Conservation (phyloP, 2,888 invertebrate species). For the Oxyteleia sp. region DNA sequence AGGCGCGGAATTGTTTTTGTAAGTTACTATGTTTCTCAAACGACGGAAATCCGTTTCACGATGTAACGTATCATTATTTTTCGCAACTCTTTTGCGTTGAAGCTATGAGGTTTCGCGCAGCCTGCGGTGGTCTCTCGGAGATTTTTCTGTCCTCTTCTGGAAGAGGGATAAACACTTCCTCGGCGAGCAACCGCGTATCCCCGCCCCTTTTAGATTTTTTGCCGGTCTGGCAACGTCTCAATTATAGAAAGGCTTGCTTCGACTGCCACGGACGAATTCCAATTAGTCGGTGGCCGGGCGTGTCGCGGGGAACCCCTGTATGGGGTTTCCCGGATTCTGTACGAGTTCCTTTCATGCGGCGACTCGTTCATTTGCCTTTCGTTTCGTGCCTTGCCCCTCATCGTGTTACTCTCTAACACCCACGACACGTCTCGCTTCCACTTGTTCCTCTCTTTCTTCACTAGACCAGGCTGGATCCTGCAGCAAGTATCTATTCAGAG, state of each 20-base stretch:
- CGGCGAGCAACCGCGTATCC: slow-evolving; percentile 81
- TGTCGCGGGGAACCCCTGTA: slow-evolving; percentile 85
- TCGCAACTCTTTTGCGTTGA: slow-evolving; percentile 59
- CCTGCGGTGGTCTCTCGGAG: slow-evolving; percentile 72
- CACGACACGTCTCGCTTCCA: slow-evolving; percentile 58
- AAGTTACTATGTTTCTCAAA: slow-evolving; percentile 60
- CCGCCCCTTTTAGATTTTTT: slow-evolving; percentile 84
- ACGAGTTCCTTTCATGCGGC: slow-evolving; percentile 87
- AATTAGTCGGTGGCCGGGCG: slow-evolving; percentile 87
- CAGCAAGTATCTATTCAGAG: slow-evolving; percentile 72
- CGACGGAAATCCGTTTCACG: slow-evolving; percentile 80
- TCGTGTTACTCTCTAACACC: slow-evolving; percentile 73
- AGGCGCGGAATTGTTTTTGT: slow-evolving; percentile 66
- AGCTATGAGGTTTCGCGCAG: slow-evolving; percentile 67
- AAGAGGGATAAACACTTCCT: slow-evolving; percentile 78
- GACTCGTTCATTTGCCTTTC: slow-evolving; percentile 87
- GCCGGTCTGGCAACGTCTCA: slow-evolving; percentile 86
- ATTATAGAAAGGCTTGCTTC: slow-evolving; percentile 88
- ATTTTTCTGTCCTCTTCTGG: slow-evolving; percentile 64
- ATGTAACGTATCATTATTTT: slow-evolving; percentile 65
- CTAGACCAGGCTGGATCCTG: slow-evolving; percentile 57
- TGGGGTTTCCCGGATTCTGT: slow-evolving; percentile 88
- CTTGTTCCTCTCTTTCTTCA: slow-evolving; percentile 71
- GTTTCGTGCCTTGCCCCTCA: slow-evolving; percentile 79
- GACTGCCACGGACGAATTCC: slow-evolving; percentile 87